Percentiles rank a stretch among this genome's conserved stretches.
These are phyloP conservation scores for Anguilla megastoma DNA, from an alignment of 2,797 vertebrate genomes.

Conservation along the genomic window DNA sequence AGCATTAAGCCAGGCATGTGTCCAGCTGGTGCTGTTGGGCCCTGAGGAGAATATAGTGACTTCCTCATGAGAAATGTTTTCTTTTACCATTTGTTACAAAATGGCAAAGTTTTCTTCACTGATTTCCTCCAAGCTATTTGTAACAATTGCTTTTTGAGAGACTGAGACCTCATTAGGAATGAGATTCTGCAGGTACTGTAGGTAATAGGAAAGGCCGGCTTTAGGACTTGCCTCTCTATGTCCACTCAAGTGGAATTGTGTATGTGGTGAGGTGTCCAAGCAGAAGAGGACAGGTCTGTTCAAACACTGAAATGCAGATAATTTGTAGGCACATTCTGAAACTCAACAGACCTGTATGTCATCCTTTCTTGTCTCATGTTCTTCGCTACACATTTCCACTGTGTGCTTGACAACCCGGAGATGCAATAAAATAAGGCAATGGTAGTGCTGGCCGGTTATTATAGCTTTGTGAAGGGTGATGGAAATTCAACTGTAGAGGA, in stretches of 20 bases:
- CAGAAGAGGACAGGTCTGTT: constrained; percentile 1
- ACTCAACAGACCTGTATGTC: background rate
- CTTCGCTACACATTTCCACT: background rate
- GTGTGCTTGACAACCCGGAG: background rate
- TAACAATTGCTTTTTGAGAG: background rate
- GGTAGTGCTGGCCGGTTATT: background rate
- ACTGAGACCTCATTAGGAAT: background rate
- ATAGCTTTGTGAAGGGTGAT: background rate
- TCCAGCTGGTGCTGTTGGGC: background rate
- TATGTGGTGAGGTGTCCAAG: background rate
- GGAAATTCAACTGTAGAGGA: background rate
- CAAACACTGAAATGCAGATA: background rate
- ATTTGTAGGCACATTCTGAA: background rate
- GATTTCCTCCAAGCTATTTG: background rate
- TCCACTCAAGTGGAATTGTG: background rate
- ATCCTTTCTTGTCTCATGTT: background rate
- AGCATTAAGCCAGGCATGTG: background rate
- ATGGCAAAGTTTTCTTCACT: background rate
- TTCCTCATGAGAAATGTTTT: background rate
- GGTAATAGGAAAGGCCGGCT: background rate
- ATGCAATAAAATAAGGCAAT: background rate
- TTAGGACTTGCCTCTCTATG: background rate
- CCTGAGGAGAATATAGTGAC: background rate
- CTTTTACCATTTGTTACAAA: background rate
- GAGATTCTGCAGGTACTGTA: background rate